These are phyloP conservation scores for Drosophila hydei DNA, from an alignment of 1,140 invertebrate species.

Conservation along the genomic window DNA sequence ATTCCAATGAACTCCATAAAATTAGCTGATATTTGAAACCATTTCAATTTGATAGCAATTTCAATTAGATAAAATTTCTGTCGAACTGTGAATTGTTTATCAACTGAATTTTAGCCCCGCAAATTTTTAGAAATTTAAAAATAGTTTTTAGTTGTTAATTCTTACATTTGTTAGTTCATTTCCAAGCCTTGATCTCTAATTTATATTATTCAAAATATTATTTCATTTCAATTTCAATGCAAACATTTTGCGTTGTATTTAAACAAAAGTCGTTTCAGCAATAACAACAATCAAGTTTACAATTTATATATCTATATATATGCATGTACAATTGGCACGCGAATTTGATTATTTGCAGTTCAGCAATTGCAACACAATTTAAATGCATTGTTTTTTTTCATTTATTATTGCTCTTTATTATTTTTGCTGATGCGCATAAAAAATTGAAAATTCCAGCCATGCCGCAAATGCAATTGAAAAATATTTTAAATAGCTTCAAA, in stretches of 20 bases:
- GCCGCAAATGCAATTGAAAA: conserved; percentile 21
- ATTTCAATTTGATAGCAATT: conserved; percentile 13
- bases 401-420: conserved; percentile 17
- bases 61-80: background rate
- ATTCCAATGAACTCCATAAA: conserved; percentile 15
- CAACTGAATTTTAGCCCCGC: background rate
- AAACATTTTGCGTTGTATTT: conserved; percentile 45
- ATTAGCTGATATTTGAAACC: conserved; percentile 15
- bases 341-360: conserved; percentile 54
- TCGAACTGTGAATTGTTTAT: background rate
- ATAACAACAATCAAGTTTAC: conserved; percentile 5
- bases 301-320: no score
- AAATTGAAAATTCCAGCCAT: conserved; percentile 14
- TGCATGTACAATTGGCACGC: conserved; percentile 31
- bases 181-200: conserved; percentile 4
- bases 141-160: background rate
- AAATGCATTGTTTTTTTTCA: conserved; percentile 26
- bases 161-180: background rate
- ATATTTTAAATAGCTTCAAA: conserved; percentile 16
- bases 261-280: conserved; percentile 48
- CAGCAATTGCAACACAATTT: conserved; percentile 44
- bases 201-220: background rate
- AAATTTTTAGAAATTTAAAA: no score
- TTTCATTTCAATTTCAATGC: conserved; percentile 8
- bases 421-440: conserved; percentile 26